These are phyloP conservation scores for Amorpha juglandis DNA, from an alignment of 2,888 invertebrate species.

Conservation along the genomic window DNA sequence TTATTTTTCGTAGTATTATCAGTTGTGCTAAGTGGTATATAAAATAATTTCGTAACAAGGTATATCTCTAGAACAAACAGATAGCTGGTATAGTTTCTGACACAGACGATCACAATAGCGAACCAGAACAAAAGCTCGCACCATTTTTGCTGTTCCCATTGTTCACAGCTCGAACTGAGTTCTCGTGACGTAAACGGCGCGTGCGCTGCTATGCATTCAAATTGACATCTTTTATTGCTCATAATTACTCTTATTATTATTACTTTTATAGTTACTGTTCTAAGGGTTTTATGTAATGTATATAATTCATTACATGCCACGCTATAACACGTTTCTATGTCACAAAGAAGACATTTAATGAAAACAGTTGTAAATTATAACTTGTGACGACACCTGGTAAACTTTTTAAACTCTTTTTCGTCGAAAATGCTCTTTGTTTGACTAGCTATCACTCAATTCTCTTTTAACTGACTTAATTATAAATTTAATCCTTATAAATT, in stretches of 20 bases:
- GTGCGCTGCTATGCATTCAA: constrained; percentile 78
- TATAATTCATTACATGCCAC: background rate
- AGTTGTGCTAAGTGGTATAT: background rate
- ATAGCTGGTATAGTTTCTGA: constrained; percentile 24
- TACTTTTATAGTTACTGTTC: constrained; percentile 25
- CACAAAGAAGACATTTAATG: background rate
- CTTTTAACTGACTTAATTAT: too few relatives aligned
- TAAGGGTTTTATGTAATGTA: background rate
- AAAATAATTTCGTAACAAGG: constrained; percentile 6
- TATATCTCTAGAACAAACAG: constrained; percentile 13
- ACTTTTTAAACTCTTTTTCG: background rate
- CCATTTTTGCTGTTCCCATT: constrained; percentile 77
- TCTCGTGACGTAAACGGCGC: constrained; percentile 77
- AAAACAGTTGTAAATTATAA: too few relatives aligned
- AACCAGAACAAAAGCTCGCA: constrained; percentile 77
- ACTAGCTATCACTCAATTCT: too few relatives aligned
- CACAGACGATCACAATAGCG: constrained; percentile 59
- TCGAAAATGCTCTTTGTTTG: background rate
- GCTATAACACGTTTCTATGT: background rate
- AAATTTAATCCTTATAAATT: background rate
- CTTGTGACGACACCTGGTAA: too few relatives aligned
- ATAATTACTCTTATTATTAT: constrained; percentile 61
- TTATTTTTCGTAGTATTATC: background rate
- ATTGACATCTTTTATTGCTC: constrained; percentile 63
- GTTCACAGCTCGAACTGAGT: constrained; percentile 79